Conservation (phyloP, 2,888 invertebrate genomes). For the Ommatoiulus sabulosus region DNA sequence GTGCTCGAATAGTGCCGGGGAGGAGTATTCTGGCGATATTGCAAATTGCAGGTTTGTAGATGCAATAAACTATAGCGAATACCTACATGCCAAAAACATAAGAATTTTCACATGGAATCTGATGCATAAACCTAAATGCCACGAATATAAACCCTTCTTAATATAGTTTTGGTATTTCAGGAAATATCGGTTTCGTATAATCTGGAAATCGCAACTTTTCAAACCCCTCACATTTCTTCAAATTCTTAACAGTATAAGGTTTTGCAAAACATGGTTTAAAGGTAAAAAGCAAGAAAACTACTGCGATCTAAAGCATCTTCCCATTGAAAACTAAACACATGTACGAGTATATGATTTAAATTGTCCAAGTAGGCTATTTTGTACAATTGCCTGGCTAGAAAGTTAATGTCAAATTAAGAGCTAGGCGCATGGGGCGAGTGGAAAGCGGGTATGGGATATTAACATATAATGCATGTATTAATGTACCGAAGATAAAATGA, state of each 20-base stretch:
- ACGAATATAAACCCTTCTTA: too few relatives aligned
- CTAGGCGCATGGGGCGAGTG: not conserved
- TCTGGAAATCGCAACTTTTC: too few relatives aligned
- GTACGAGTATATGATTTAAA: not conserved
- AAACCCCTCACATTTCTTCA: too few relatives aligned
- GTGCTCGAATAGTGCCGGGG: not conserved
- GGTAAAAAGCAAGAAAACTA: too few relatives aligned
- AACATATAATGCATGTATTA: not conserved
- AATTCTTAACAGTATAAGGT: too few relatives aligned
- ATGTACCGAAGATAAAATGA: not conserved
- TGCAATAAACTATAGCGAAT: not conserved
- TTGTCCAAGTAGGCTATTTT: not conserved
- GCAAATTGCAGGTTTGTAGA: not conserved
- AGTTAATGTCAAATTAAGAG: not conserved
- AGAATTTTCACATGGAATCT: not conserved
- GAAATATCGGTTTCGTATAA: too few relatives aligned
- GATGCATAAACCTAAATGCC: too few relatives aligned
- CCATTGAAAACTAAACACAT: not conserved
- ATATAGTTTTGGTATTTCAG: too few relatives aligned
- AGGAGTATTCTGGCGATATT: not conserved
- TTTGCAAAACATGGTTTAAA: too few relatives aligned
- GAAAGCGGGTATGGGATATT: not conserved
- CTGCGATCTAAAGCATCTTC: too few relatives aligned
- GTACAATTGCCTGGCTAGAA: not conserved
- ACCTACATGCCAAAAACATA: not conserved